Evolutionary conservation across 1,140 invertebrate species (phyloP), one percentile per base, ranked within the genome.

Genomic region (Penaeus chinensis): DNA sequence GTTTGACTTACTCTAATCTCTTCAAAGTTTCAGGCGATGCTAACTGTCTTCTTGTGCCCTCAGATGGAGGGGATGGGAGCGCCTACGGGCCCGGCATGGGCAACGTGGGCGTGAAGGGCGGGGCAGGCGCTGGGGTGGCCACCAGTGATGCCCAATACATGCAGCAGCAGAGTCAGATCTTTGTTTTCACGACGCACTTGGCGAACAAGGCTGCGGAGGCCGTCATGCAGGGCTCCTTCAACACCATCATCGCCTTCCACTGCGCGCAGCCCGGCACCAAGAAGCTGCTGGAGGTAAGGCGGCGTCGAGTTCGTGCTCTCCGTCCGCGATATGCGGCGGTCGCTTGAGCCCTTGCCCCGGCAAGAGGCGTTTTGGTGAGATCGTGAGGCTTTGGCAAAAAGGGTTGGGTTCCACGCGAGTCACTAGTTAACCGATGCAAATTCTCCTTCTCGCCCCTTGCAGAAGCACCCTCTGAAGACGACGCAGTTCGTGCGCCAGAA

Each of bases 111-210:
- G 83, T 54, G 24, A 86, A 82, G 27, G 83, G 87, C 54, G 90
- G 85, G 62, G 82, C 87, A 20, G 90, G 90, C 71, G 86, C 78
- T 27, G 89, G 89, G 54, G 88, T 87, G 66, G 88, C 90, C 61
- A 95, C 95, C 90, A 95, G 95, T 94, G 96, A 95, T 91, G 94
- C 95, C 89, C 95, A 96, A 91, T 96, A 96, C 91, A 96, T 96
- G 96, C 97, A 98, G 93, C 98, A 99, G 92, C 97, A 98, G 92
- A 99, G 96, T 93, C 98, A 99, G 93, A 98, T 99, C 91, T 99
- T 98, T 94, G 98, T 99, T 82, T 99, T 99, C 93, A 97, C 97
- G 19, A 99, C 98, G 0, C 93, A 95, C 89, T 92, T 99, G 91
- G 98, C 98, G 0, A 99, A 99, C 93, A 96, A 98, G 91, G 97